Evolutionary conservation across 2,113 vertebrate species (phyloP).

Genomic region (Sturnira hondurensis): DNA sequence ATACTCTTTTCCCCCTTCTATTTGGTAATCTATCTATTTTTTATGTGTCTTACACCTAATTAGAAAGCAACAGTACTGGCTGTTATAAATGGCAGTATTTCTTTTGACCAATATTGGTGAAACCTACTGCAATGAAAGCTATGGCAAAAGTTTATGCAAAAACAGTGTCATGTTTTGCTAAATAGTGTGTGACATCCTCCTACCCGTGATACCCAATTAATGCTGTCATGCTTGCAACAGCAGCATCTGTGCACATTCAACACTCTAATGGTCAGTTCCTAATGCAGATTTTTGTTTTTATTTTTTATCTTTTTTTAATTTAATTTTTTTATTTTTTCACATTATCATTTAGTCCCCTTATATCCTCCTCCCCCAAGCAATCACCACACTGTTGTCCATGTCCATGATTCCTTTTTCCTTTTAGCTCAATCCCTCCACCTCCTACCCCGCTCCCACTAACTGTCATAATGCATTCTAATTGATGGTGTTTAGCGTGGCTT

Average conservation of each 20-base stretch:
- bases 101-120: constrained; percentile 71
- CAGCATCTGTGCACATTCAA: constrained; percentile 84
- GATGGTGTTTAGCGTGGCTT: constrained; percentile 84
- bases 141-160: constrained; percentile 77
- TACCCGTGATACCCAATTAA: constrained; percentile 83
- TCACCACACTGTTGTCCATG: too few relatives aligned
- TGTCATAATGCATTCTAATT: constrained; percentile 89
- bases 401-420: too few relatives aligned
- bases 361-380: too few relatives aligned
- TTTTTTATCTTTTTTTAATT: too few relatives aligned
- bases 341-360: too few relatives aligned
- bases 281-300: constrained; percentile 83
- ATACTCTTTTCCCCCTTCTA: not conserved
- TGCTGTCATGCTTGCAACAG: constrained; percentile 80
- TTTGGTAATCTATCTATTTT: constrained; percentile 77
- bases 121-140: constrained; percentile 76
- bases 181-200: constrained; percentile 82
- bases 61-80: constrained; percentile 74
- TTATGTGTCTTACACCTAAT: constrained; percentile 77
- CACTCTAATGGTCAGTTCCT: constrained; percentile 85
- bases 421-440: too few relatives aligned
- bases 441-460: too few relatives aligned
- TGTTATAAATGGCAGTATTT: constrained; percentile 72
- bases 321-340: too few relatives aligned
- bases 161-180: constrained; percentile 78